Evolutionary conservation across 2,113 vertebrate genomes (phyloP).

Genomic region (Bujurquina vittata): DNA sequence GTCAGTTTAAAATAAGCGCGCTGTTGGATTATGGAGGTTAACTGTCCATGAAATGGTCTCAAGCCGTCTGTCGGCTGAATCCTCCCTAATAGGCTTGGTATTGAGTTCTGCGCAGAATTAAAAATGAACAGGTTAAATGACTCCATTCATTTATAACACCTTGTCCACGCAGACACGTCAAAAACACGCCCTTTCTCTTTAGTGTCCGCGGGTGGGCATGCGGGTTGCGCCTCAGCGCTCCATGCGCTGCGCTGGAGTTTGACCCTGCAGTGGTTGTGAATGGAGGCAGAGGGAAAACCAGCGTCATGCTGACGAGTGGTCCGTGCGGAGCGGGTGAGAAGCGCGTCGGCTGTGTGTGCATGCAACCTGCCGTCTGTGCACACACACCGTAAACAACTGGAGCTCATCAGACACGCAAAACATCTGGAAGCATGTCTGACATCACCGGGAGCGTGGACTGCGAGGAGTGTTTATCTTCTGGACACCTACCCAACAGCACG

Average conservation of each 20-base stretch:
- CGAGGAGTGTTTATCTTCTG: conserved; percentile 80
- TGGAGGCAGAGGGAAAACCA: not conserved
- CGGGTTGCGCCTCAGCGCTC: not conserved
- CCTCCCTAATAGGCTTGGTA: not conserved
- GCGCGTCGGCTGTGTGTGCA: not conserved
- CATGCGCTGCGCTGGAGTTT: not conserved
- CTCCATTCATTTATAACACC: not conserved
- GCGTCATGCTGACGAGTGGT: conserved; percentile 43
- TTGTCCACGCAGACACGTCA: not conserved
- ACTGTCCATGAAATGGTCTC: not conserved
- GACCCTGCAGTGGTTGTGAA: conserved; percentile 2
- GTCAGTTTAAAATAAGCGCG: not conserved
- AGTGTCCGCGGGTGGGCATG: not conserved
- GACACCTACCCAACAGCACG: conserved; percentile 79
- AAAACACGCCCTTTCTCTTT: not conserved
- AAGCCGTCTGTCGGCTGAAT: not conserved
- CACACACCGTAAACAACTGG: not conserved
- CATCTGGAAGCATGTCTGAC: conserved; percentile 82
- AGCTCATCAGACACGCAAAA: not conserved
- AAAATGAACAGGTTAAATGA: not conserved
- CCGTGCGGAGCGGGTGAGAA: conserved; percentile 2
- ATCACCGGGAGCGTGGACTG: conserved; percentile 75
- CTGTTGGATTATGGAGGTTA: not conserved
- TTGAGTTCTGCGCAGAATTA: not conserved
- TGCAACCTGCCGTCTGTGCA: conserved; percentile 23